A percentile compares a stretch with the other conserved stretches of the same genome.
Evolutionary conservation across 92 coral and sea anemone genomes (phyloP).

Genomic region (Umimayanthus chanpuru): DNA sequence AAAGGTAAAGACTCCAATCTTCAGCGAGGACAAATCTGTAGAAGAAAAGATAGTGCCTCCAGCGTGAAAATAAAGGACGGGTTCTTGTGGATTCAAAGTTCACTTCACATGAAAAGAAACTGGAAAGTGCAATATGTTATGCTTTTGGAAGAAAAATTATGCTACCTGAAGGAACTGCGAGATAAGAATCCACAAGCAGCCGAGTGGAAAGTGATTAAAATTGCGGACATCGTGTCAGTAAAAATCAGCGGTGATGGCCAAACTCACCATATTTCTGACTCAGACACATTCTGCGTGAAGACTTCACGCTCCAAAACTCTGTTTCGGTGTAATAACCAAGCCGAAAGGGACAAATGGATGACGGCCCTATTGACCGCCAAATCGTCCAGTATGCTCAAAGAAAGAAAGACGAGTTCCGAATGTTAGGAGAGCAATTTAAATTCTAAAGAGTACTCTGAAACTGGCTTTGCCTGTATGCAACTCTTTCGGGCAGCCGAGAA

Average conservation of each 20-base stretch:
- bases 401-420: constrained; percentile 13
- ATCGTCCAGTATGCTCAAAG: constrained; percentile 21
- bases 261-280: constrained; percentile 14
- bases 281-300: constrained; percentile 33
- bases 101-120: constrained; percentile 33
- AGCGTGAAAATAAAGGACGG: constrained; percentile 39
- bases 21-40: background rate
- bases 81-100: constrained; percentile 37
- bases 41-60: background rate
- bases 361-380: constrained; percentile 38
- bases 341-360: constrained; percentile 43
- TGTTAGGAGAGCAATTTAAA: background rate
- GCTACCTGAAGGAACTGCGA: constrained; percentile 37
- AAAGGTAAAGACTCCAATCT: constrained; percentile 17
- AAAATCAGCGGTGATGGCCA: constrained; percentile 17
- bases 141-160: constrained; percentile 41
- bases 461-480: background rate
- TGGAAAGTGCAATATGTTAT: constrained; percentile 40
- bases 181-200: constrained; percentile 20
- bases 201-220: constrained; percentile 38
- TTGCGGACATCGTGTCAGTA: constrained; percentile 41
- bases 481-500: too few species aligned
- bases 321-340: constrained; percentile 34
- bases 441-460: background rate
- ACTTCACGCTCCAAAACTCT: constrained; percentile 27